Percentiles rank a stretch among this genome's conserved stretches.
Evolutionary conservation across 2,797 vertebrate species (phyloP).

Genomic region (Periophthalmus magnuspinnatus): DNA sequence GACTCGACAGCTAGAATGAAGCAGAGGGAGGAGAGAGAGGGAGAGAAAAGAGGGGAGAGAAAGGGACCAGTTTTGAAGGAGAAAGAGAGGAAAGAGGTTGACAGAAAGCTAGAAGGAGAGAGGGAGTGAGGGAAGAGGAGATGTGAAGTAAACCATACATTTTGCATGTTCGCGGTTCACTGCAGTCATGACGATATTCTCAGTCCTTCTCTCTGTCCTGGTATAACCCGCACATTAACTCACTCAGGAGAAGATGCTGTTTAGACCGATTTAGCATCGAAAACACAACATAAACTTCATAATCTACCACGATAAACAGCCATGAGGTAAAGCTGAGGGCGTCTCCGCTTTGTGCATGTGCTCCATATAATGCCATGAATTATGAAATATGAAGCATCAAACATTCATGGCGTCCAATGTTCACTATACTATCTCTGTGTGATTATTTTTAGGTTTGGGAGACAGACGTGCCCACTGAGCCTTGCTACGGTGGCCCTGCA

Average conservation of each 20-base stretch:
- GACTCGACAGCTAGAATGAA: no score
- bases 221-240: slow-evolving; percentile 15
- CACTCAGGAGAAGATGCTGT: not conserved
- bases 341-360: not conserved
- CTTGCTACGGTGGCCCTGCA: not conserved
- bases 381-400: not conserved
- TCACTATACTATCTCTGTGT: not conserved
- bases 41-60: no score
- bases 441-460: slow-evolving; percentile 7
- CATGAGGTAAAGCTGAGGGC: not conserved
- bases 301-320: not conserved
- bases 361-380: not conserved
- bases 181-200: slow-evolving; percentile 9
- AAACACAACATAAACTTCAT: not conserved
- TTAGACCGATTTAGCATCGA: not conserved
- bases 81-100: not conserved
- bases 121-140: slow-evolving; percentile 11
- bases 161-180: slow-evolving; percentile 38
- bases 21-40: not conserved
- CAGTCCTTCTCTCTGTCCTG: slow-evolving; percentile 31
- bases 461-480: not conserved
- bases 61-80: no score
- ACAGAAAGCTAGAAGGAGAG: not conserved
- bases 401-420: not conserved
- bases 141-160: slow-evolving; percentile 30